These are phyloP conservation scores for Columba janthina DNA, from an alignment of 2,113 vertebrate species.

Conservation along the genomic window DNA sequence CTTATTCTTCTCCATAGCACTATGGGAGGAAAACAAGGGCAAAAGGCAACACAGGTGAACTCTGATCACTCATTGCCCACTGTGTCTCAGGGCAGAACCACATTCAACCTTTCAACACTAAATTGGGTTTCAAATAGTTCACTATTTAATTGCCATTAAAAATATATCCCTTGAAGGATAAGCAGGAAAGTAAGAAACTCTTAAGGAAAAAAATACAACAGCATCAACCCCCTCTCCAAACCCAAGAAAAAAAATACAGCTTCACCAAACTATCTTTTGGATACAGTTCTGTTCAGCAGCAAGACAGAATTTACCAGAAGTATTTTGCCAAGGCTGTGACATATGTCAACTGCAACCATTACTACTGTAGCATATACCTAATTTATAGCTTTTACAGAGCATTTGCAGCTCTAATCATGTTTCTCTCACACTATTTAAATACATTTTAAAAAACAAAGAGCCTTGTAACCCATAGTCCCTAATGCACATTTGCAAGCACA, in stretches of 20 bases:
- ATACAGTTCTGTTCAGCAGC: not conserved
- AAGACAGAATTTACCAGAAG: not conserved
- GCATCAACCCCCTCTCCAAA: not conserved
- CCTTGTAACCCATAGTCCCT: conserved; percentile 39
- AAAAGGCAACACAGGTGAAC: not conserved
- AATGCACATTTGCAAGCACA: conserved; percentile 28
- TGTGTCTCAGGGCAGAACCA: not conserved
- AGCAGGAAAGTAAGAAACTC: not conserved
- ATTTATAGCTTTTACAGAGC: conserved; percentile 18
- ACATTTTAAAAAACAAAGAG: not conserved
- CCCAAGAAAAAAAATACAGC: not conserved
- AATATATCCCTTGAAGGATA: not conserved
- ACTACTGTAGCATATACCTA: not conserved
- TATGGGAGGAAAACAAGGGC: not conserved
- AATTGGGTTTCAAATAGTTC: not conserved
- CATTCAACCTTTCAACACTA: not conserved
- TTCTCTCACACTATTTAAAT: conserved; percentile 23
- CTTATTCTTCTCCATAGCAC: not conserved
- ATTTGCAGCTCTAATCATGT: conserved; percentile 8
- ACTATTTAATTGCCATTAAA: not conserved
- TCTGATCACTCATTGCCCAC: not conserved
- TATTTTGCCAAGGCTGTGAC: not conserved
- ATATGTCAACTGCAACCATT: not conserved
- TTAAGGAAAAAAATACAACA: too few relatives aligned
- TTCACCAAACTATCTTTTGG: not conserved